These are phyloP conservation scores for Diplodus puntazzo DNA, from an alignment of 2,797 vertebrate species.

Conservation along the genomic window DNA sequence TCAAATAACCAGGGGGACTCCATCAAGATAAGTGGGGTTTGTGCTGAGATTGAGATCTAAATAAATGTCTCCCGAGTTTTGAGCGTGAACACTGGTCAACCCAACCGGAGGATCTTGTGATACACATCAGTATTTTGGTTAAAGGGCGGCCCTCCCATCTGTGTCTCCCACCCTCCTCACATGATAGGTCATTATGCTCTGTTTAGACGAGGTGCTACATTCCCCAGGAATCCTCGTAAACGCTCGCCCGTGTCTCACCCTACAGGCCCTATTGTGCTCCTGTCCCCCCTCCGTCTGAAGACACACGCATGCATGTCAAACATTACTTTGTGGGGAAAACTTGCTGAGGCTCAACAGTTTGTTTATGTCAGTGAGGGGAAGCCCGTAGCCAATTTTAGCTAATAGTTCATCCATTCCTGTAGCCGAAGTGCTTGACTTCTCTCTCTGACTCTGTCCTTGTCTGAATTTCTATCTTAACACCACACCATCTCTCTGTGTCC, in stretches of 20 bases:
- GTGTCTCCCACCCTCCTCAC: constrained; percentile 58
- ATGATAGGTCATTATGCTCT: constrained; percentile 66
- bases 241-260: constrained; percentile 24
- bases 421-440: constrained; percentile 29
- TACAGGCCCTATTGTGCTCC: constrained; percentile 21
- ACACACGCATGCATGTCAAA: constrained; percentile 30
- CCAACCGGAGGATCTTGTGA: constrained; percentile 64
- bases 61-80: constrained; percentile 1
- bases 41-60: constrained; percentile 4
- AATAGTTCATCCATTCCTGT: constrained; percentile 23
- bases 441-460: constrained; percentile 29
- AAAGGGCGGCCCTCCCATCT: constrained; percentile 21
- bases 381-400: constrained; percentile 20
- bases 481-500: constrained; percentile 54
- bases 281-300: constrained; percentile 1
- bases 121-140: constrained; percentile 55
- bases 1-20: constrained; percentile 7
- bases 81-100: constrained; percentile 22
- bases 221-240: constrained; percentile 64
- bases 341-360: constrained; percentile 33
- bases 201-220: constrained; percentile 80
- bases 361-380: constrained; percentile 18
- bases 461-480: constrained; percentile 53
- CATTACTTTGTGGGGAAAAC: constrained; percentile 41
- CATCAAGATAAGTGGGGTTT: constrained; percentile 21